Percentiles rank a stretch among this genome's conserved stretches.
These are phyloP conservation scores for Excalfactoria chinensis DNA, from an alignment of 2,113 vertebrate genomes.

Conservation along the genomic window DNA sequence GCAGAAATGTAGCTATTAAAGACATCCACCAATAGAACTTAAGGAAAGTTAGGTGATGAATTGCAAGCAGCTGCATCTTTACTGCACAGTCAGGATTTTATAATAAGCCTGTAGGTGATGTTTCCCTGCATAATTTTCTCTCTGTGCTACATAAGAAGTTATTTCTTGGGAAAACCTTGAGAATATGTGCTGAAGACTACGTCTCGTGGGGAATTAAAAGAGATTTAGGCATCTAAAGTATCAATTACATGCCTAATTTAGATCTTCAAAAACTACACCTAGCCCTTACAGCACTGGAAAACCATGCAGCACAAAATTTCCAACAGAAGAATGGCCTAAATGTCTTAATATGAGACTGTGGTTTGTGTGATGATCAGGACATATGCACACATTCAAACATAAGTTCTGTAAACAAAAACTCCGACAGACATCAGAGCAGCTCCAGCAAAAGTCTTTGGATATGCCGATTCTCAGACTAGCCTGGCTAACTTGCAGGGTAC, in stretches of 20 bases:
- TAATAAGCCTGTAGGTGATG: conserved; percentile 65
- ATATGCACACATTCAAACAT: neutral
- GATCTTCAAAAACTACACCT: neutral
- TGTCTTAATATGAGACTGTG: neutral
- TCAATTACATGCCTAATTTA: conserved; percentile 24
- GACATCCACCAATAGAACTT: conserved; percentile 65
- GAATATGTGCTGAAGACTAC: neutral
- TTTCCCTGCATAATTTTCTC: conserved; percentile 49
- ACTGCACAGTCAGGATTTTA: conserved; percentile 76
- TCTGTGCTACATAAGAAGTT: neutral
- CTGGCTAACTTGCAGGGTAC: neutral
- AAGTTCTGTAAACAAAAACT: neutral
- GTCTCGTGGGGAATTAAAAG: neutral
- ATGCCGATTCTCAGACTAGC: neutral
- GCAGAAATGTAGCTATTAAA: conserved; percentile 73
- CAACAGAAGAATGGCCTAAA: neutral
- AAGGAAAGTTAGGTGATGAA: conserved; percentile 75
- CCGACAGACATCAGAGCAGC: neutral
- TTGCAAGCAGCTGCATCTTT: conserved; percentile 74
- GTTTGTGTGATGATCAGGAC: neutral
- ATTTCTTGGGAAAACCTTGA: conserved; percentile 15
- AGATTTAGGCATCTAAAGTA: neutral
- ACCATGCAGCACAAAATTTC: neutral
- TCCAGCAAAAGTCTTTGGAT: neutral
- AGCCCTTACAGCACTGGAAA: neutral